These are phyloP conservation scores for Lepetodrilus schrolli DNA, from an alignment of 2,888 invertebrate species.

Conservation along the genomic window DNA sequence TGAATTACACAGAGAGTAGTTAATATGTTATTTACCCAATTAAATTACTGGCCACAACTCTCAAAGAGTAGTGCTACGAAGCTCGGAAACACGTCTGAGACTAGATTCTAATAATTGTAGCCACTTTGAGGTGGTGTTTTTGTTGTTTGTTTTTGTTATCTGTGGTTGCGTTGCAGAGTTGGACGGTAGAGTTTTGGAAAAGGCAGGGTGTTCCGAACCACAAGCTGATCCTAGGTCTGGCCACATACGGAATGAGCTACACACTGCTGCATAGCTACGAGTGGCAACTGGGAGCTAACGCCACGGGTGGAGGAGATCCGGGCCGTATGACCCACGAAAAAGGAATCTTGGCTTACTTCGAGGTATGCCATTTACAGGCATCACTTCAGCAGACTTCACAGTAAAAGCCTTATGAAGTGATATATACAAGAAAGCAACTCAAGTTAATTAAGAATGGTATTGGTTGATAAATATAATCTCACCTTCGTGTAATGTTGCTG, in stretches of 20 bases:
- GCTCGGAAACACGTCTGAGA: too few species aligned
- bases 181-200: constrained; percentile 62
- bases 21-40: too few species aligned
- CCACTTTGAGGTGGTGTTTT: too few species aligned
- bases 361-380: constrained; percentile 48
- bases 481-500: background rate
- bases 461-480: too few species aligned
- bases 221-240: constrained; percentile 94
- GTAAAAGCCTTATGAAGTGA: too few species aligned
- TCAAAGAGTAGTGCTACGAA: too few species aligned
- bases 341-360: constrained; percentile 69
- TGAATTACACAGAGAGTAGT: too few species aligned
- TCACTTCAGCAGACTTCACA: background rate
- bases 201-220: constrained; percentile 89
- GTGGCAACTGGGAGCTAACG: constrained; percentile 56
- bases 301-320: constrained; percentile 52
- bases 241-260: constrained; percentile 90
- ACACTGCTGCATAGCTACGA: constrained; percentile 81
- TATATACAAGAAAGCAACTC: too few species aligned
- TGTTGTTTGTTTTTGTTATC: too few species aligned
- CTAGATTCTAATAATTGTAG: too few species aligned
- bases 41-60: too few species aligned
- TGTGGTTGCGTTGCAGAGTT: constrained; percentile 60
- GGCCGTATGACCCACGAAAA: constrained; percentile 62
- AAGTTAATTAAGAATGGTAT: background rate